A percentile compares a stretch with the other conserved stretches of the same genome.
phyloP scores from a whole-genome alignment of 2,888 invertebrate genomes.

The Rotaria magnacalcarata region DNA sequence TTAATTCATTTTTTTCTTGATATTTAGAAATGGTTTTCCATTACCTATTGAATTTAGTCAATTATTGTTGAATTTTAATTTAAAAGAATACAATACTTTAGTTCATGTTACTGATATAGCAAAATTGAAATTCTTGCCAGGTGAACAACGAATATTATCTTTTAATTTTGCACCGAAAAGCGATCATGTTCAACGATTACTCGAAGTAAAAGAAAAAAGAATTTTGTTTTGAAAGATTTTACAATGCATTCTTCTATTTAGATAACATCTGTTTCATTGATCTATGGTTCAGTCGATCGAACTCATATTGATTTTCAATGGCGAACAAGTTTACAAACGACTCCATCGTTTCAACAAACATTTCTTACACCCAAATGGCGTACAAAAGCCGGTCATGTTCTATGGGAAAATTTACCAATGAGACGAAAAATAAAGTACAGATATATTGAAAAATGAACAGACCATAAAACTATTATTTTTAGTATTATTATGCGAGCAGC shows the following conservation, averaged over 20 bases:
- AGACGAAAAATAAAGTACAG: conserved; percentile 25
- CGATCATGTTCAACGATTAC: conserved; percentile 5
- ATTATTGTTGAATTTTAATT: background rate
- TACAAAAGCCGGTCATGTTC: background rate
- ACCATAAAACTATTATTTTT: background rate
- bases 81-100: background rate
- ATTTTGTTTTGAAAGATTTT: too few species aligned
- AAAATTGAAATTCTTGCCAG: background rate
- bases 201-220: background rate
- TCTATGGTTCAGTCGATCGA: background rate
- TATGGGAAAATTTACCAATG: conserved; percentile 19
- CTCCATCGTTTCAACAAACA: background rate
- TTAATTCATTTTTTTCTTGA: background rate
- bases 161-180: background rate
- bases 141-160: background rate
- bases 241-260: background rate
- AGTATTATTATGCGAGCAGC: background rate
- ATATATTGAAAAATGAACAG: too few species aligned
- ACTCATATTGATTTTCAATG: conserved; percentile 20
- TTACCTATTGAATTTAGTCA: conserved; percentile 15
- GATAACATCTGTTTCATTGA: background rate
- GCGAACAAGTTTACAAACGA: background rate
- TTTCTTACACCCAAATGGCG: background rate
- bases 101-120: background rate
- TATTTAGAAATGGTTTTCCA: conserved; percentile 1